Percentiles rank a stretch among this genome's conserved stretches.
Evolutionary conservation across 2,888 invertebrate genomes (phyloP).

Genomic region (Taphrorychus bicolor): DNA sequence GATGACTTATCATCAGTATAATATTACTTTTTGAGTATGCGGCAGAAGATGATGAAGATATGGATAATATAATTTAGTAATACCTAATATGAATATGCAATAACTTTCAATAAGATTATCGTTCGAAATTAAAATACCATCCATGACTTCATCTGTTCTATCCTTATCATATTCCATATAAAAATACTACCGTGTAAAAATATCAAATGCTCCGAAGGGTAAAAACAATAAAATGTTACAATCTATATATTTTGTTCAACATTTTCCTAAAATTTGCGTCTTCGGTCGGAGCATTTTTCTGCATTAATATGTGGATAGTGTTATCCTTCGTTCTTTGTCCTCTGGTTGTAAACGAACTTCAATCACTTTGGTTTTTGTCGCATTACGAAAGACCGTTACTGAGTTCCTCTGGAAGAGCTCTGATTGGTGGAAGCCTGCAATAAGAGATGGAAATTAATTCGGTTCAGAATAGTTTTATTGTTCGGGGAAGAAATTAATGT

Average conservation of each 20-base stretch:
- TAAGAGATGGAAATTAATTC: too few species aligned
- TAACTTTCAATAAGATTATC: too few species aligned
- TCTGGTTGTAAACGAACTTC: not conserved
- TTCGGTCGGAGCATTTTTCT: not conserved
- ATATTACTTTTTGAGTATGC: constrained; percentile 38
- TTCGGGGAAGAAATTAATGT: too few species aligned
- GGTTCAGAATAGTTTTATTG: too few species aligned
- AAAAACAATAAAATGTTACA: constrained; percentile 45
- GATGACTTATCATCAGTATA: too few species aligned
- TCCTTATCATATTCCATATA: constrained; percentile 33
- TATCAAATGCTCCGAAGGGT: constrained; percentile 51
- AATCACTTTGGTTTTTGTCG: not conserved
- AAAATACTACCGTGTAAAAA: constrained; percentile 50
- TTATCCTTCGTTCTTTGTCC: not conserved
- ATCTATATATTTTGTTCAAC: not conserved
- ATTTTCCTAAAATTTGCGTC: not conserved
- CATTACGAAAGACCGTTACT: not conserved
- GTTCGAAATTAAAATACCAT: not conserved
- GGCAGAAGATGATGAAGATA: not conserved
- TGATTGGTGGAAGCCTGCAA: not conserved
- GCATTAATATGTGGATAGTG: not conserved
- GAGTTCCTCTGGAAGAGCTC: not conserved
- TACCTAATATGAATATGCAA: too few species aligned
- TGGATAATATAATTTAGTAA: too few species aligned
- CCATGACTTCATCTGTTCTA: not conserved